Base-by-base conservation (phyloP, 2,797 vertebrate species). In the Semaprochilodus insignis region DNA sequence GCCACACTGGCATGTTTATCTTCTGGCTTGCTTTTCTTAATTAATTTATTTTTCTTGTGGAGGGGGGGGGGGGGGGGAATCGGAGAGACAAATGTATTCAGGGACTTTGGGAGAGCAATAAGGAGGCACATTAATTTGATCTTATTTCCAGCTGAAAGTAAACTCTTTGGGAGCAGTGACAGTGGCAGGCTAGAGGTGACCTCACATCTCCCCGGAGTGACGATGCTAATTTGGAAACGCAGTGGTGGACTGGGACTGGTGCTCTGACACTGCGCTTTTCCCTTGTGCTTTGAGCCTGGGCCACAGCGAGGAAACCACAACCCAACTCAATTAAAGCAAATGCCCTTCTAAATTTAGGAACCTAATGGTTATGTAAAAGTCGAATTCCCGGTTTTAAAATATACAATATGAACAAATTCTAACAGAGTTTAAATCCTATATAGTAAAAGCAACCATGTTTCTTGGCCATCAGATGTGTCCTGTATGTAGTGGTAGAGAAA, bases 111-210 rank as follows among this genome's bases (percentile, higher is more conserved):
- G 89, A 90, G 73, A 17, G 21, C 78, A 90, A 91, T 90, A 85
- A 90, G 73, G 77, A 88, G 87, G 82, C 72, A 83, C 81, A 87
- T 78, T 84, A 85, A 91, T 89, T 77, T 70, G 34, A 72, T 84
- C 55, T 84, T 57, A 87, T 90, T 91, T 90, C 83, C 81, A 88
- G 86, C 83, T 74, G 70, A 87, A 79, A 87, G 87, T 80, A 83
- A 90, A 87, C 82, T 78, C 71, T 57, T 87, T 65, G 66, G 34
- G 88, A 80, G 66, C 65, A 82, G 83, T 77, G 85, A 77, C 65
- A 48, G 70, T 87, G 82, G 80, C 78, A 63, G 44, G 51, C 16
- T 81, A 87, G 90, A 91, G 88, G 91, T 93, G 91, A 93, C 93
- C 91, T 85, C 31, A 60, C 76, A 65, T 81, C 79, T 83, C 90